These are phyloP conservation scores for Aurelia sp. DNA, from an alignment of 30 jellyfish, hydroid and myxozoan species.

Conservation along the genomic window DNA sequence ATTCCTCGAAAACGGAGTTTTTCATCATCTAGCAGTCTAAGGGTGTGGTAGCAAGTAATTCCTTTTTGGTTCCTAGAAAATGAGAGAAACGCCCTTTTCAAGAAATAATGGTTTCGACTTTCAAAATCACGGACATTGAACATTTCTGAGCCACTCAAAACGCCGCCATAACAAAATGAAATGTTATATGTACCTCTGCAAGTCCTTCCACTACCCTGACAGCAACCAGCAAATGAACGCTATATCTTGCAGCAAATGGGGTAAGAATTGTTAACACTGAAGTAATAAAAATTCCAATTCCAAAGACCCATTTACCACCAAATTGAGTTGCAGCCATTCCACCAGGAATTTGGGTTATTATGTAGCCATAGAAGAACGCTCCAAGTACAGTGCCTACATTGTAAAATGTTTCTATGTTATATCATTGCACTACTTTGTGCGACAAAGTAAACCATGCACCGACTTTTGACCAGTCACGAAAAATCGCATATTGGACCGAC, in stretches of 20 bases:
- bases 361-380: conserved; percentile 80
- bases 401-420: neutral
- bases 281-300: conserved; percentile 59
- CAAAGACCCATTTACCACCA: conserved; percentile 80
- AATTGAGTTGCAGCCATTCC: conserved; percentile 41
- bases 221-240: conserved; percentile 35
- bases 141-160: too few species aligned
- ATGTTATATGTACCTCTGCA: conserved; percentile 7
- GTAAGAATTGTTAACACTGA: conserved; percentile 70
- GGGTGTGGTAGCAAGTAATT: too few species aligned
- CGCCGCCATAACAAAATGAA: too few species aligned
- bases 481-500: too few species aligned
- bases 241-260: conserved; percentile 70
- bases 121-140: too few species aligned
- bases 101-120: too few species aligned
- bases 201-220: conserved; percentile 58
- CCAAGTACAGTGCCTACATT: conserved; percentile 67
- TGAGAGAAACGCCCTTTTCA: too few species aligned
- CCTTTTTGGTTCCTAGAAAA: too few species aligned
- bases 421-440: neutral
- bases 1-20: too few species aligned
- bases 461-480: too few species aligned
- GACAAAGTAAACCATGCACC: too few species aligned
- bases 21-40: too few species aligned
- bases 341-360: conserved; percentile 75